Evolutionary conservation across 2,888 invertebrate genomes (phyloP), one percentile per base, ranked within the genome.

Genomic region (Scaptodrosophila latifasciaeformis): DNA sequence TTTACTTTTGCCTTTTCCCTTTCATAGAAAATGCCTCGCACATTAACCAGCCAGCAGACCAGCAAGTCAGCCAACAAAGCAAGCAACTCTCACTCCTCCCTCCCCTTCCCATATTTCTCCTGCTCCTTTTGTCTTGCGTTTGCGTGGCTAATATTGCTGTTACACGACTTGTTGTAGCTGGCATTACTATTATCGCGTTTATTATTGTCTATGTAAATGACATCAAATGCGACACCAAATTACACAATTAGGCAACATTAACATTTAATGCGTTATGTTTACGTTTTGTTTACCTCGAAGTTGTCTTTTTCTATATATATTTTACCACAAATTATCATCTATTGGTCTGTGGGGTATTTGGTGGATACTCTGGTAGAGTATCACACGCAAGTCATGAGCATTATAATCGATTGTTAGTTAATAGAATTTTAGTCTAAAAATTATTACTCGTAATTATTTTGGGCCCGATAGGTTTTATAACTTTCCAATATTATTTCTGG

Each of bases 221-320:
- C 65, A 67, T 59, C 58, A 64, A 79, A 67, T 62, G 69, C 69
- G 77, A 74, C 74, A 71, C 65, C 69, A 82, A 84, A 81, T 83
- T 79, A 82, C 77, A 76, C 77, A 82, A 83, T 82, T 82, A 83
- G 83, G 67, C 81, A 67, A 69, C 71, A 83, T 83, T 82, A 82
- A 37, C 37, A 37, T 37, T 37, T 37, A 37, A 37, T 37, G 37
- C 37, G 7, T 37, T 10, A 17, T 18, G 27, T 21, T 39, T 48
- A 67, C 77, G 82, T 63, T 65, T 69, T 79, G 81, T 81, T 75
- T 75, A 59, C 81, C 34, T 24, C 24, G 24, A 24, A 3, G 64
- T 65, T 72, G 75, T 79, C 56, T 81, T 72, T 78, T 34, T 35
- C 12, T 34, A 4, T 34, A 13, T 34, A n/a, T n/a, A n/a, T n/a